A percentile compares a stretch with the other conserved stretches of the same genome.
Conservation (phyloP, 1,140 invertebrate genomes). For the Drosophila pseudoananassae region DNA sequence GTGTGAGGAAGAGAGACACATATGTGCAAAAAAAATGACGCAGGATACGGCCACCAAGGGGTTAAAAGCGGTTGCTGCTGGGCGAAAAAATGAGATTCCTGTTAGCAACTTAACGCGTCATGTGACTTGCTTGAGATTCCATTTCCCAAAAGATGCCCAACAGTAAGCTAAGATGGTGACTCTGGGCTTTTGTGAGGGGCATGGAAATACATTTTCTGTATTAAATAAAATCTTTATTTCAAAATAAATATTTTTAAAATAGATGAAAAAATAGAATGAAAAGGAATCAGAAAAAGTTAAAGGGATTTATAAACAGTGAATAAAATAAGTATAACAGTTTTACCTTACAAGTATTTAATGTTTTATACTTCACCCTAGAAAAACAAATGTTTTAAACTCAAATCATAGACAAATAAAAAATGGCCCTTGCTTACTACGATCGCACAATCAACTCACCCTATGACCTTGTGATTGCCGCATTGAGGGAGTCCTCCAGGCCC, state of each 20-base stretch:
- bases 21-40: constrained; percentile 17
- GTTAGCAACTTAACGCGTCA: constrained; percentile 29
- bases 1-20: constrained; percentile 9
- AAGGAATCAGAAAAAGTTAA: no score
- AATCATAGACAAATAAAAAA: neutral
- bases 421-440: constrained; percentile 43
- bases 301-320: no score
- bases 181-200: neutral
- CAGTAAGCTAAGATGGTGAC: constrained; percentile 5
- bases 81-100: constrained; percentile 8
- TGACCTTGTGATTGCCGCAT: constrained; percentile 26
- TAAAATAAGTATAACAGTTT: neutral
- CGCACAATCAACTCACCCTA: constrained; percentile 21
- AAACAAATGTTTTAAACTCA: neutral
- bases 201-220: no score
- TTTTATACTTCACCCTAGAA: neutral
- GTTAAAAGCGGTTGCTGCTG: constrained; percentile 26
- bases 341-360: neutral
- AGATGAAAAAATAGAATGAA: neutral
- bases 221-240: neutral
- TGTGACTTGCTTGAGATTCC: constrained; percentile 25
- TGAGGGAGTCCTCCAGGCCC: constrained; percentile 2
- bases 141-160: constrained; percentile 13
- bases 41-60: constrained; percentile 10
- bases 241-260: neutral